Conservation (phyloP, 2,888 invertebrate genomes). For the Rotaria magnacalcarata region DNA sequence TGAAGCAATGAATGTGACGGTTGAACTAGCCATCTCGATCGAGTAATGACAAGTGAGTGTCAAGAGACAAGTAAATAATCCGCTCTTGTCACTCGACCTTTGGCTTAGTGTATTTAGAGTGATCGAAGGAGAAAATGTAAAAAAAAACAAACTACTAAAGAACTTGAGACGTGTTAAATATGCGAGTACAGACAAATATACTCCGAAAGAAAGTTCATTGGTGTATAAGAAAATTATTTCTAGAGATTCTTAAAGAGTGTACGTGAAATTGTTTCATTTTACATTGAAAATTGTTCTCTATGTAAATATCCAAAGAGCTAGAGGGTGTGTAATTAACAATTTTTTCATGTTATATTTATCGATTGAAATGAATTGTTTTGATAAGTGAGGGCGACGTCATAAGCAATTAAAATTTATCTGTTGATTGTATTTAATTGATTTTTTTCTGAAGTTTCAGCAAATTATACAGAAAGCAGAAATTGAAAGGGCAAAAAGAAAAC, state of each 20-base stretch:
- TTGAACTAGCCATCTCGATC: background rate
- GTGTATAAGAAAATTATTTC: background rate
- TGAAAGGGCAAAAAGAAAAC: background rate
- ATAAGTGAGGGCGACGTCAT: background rate
- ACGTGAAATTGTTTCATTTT: background rate
- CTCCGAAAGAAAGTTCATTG: background rate
- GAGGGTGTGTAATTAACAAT: background rate
- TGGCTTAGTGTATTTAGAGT: background rate
- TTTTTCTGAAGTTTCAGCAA: background rate
- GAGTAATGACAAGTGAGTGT: background rate
- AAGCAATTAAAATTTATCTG: background rate
- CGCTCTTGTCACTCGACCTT: background rate
- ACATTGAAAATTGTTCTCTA: background rate
- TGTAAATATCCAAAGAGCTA: background rate
- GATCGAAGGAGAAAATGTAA: too few relatives aligned
- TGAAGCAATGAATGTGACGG: background rate
- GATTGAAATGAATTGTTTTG: background rate
- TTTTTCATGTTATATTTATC: background rate
- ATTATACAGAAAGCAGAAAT: background rate
- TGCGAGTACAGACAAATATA: background rate
- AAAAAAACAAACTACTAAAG: background rate
- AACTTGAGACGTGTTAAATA: conserved; percentile 17
- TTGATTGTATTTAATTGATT: background rate
- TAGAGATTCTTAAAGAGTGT: background rate
- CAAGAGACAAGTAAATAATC: conserved; percentile 26